These are phyloP conservation scores for Amphiprion percula DNA, from an alignment of 2,113 vertebrate species.

Conservation along the genomic window DNA sequence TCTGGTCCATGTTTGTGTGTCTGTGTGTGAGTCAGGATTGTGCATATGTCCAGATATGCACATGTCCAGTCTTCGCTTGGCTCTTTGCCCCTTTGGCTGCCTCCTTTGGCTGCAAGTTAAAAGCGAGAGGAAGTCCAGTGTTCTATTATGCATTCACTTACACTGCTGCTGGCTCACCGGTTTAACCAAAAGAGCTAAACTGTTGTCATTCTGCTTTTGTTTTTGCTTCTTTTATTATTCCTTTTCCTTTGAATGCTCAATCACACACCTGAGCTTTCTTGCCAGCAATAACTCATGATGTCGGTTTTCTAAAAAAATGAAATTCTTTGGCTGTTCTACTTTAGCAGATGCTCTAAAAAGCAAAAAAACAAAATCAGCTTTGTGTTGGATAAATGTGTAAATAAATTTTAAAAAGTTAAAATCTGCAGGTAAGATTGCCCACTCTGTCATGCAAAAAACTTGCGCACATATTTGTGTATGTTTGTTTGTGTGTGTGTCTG, in stretches of 20 bases:
- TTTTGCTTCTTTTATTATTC: neutral
- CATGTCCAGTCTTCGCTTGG: slow-evolving; percentile 52
- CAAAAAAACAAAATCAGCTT: neutral
- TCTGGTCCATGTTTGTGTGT: neutral
- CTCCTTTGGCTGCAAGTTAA: slow-evolving; percentile 62
- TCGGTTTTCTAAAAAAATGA: neutral
- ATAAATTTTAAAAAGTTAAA: neutral
- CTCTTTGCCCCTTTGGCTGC: slow-evolving; percentile 41
- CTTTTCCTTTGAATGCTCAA: neutral
- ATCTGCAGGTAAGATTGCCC: too few relatives aligned
- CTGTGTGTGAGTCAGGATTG: slow-evolving; percentile 21
- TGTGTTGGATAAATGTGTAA: neutral
- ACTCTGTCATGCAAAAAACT: too few relatives aligned
- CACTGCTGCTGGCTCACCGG: slow-evolving; percentile 24
- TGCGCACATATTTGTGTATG: neutral
- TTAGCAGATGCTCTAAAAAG: neutral
- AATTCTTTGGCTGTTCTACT: neutral
- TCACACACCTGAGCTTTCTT: neutral
- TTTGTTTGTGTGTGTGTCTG: neutral
- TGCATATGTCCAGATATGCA: slow-evolving; percentile 46
- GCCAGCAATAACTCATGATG: neutral
- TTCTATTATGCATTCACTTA: slow-evolving; percentile 50
- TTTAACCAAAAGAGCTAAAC: slow-evolving; percentile 17
- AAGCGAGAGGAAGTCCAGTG: slow-evolving; percentile 48
- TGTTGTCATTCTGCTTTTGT: slow-evolving; percentile 23